A percentile compares a stretch with the other conserved stretches of the same genome.
phyloP scores from a whole-genome alignment of 2,797 vertebrate species.

The Clamator glandarius region DNA sequence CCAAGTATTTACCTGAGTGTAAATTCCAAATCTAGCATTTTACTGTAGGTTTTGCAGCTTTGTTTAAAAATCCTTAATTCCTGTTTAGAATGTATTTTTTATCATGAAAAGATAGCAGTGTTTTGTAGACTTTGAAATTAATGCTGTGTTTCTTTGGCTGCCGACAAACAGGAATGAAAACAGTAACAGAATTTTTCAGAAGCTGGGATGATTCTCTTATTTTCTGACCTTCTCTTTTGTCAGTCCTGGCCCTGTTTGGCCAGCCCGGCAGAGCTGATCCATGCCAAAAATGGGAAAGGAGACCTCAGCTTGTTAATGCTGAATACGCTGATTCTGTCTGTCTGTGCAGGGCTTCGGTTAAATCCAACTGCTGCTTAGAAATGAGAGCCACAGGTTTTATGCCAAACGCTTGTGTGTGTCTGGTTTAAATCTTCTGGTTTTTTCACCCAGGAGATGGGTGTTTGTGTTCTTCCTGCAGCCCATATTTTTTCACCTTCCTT shows the following conservation, averaged over 20 bases:
- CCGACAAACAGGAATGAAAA: not conserved
- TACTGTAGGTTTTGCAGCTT: not conserved
- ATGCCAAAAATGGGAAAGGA: not conserved
- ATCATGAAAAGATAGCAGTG: not conserved
- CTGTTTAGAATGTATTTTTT: not conserved
- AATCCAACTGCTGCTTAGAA: not conserved
- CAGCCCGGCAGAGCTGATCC: not conserved
- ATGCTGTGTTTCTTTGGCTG: not conserved
- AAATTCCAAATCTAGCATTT: not conserved
- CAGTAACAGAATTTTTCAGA: not conserved
- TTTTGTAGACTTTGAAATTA: not conserved
- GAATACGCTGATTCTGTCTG: not conserved
- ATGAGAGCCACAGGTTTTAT: not conserved
- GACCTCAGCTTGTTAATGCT: not conserved
- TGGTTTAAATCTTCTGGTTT: not conserved
- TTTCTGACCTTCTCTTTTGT: not conserved
- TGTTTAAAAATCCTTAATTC: not conserved
- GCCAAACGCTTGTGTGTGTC: not conserved
- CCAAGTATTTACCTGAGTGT: not conserved
- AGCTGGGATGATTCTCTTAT: not conserved
- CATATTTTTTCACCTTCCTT: not conserved
- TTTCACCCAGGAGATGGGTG: not conserved
- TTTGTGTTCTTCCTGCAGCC: not conserved
- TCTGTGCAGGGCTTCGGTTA: accelerated
- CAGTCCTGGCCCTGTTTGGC: not conserved